Base-by-base conservation (phyloP, 2,113 vertebrate species). In the Lota lota region DNA sequence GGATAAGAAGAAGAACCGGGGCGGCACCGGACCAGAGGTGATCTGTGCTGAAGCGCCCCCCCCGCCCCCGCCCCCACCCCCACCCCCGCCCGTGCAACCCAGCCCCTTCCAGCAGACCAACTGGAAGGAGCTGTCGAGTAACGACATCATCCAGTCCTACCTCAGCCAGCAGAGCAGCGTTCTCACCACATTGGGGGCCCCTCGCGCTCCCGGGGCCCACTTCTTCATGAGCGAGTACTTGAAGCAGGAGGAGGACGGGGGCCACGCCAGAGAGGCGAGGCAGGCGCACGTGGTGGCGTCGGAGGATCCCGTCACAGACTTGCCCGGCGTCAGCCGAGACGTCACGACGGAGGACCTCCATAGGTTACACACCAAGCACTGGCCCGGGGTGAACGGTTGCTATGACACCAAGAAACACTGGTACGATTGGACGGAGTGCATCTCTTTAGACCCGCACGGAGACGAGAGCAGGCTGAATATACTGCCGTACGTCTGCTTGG, bases 391-490 rank as follows among this genome's bases (percentile, higher is more conserved):
- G 70, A 99, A 99, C 47, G 97, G 97, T 79, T 97, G 95, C 86
- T 93, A 90, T 18, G 96, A 99, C 89, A 96, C 94, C 89, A 93
- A 93, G 88, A 95, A 94, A 83, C 93, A 91, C 79, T 99, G 97
- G 97, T 98, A 93, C 84, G 94, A 96, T 88, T 99, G 97, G 97
- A 98, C 97, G 11, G 92, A 98, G 88, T 95, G 96, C 90, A 94
- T 99, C 86, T 94, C 95, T 8, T 88, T 99, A 77, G 95, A 98
- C 76, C 94, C 90, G 1, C 94, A 95, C 0, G 94, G 94, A 40
- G 95, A 98, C 53, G 95, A 94, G 22, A 95, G 92, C 89, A 93
- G 90, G 78, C 85, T 99, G 83, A 94, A 97, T 86, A 93, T 99
- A 87, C 92, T 98, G 90, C 97, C 97, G 79, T 99, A 99, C 14